Evolutionary conservation across 1,140 invertebrate genomes (phyloP).

Genomic region (Adoxophyes honmai): DNA sequence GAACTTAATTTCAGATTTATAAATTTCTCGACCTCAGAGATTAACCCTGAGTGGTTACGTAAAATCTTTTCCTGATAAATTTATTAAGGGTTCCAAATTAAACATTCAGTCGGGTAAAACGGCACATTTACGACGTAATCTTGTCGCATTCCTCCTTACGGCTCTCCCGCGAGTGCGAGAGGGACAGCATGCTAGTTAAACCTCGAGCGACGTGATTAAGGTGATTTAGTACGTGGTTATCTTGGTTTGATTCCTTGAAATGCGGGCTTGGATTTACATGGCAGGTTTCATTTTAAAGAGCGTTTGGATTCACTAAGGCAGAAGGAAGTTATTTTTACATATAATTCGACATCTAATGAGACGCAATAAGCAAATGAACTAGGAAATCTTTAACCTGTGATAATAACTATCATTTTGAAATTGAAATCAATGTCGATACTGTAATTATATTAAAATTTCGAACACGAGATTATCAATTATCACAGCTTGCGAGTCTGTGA

Average conservation of each 20-base stretch:
- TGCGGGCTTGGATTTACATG: neutral
- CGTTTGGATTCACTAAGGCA: no score
- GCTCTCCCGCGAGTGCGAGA: neutral
- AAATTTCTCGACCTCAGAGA: neutral
- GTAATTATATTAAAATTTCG: no score
- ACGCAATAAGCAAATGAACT: no score
- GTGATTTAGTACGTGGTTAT: neutral
- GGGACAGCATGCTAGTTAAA: neutral
- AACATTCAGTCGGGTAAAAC: slow-evolving; percentile 1
- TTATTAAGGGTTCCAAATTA: neutral
- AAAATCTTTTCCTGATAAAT: slow-evolving; percentile 2
- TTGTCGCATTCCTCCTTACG: neutral
- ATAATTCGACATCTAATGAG: no score
- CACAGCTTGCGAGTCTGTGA: no score
- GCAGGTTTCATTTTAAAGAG: neutral
- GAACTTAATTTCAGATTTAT: no score
- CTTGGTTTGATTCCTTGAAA: neutral
- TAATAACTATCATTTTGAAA: no score
- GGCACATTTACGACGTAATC: slow-evolving; percentile 5
- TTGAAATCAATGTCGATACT: no score
- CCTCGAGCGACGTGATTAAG: neutral
- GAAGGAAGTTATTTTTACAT: no score
- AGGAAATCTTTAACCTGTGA: no score
- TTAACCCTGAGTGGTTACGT: neutral
- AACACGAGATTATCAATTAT: no score